Conservation (phyloP, 2,113 vertebrate species). For the Hymenochirus boettgeri region DNA sequence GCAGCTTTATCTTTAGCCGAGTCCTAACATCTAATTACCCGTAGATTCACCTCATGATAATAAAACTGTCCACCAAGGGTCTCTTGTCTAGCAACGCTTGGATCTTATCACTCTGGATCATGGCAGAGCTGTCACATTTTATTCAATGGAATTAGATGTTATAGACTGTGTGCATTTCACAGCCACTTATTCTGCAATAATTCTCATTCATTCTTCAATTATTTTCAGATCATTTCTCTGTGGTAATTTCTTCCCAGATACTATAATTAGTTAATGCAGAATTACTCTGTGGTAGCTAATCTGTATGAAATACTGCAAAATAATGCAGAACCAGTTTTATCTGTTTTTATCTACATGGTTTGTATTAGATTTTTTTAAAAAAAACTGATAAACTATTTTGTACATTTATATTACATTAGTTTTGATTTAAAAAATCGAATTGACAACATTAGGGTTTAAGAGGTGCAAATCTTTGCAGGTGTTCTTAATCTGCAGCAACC, state of each 20-base stretch:
- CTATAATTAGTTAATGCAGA: neutral
- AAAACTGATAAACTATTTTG: no score
- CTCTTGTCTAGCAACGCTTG: neutral
- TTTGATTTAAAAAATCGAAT: no score
- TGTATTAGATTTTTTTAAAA: no score
- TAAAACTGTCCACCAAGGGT: neutral
- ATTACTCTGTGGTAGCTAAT: neutral
- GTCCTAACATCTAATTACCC: constrained; percentile 30
- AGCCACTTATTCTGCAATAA: neutral
- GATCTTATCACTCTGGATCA: constrained; percentile 5
- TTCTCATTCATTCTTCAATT: no score
- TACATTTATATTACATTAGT: no score
- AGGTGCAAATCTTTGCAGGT: no score
- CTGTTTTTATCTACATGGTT: no score
- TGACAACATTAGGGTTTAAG: no score
- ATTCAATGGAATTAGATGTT: neutral
- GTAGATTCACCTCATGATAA: constrained; percentile 31
- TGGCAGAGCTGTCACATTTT: neutral
- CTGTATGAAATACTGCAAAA: neutral
- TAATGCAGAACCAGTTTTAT: no score
- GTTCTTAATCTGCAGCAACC: no score
- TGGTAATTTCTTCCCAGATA: neutral
- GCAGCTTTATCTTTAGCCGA: constrained; percentile 6
- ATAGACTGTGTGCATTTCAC: neutral
- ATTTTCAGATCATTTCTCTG: neutral